These are phyloP conservation scores for Entosphenus tridentatus DNA, from an alignment of 2,113 vertebrate species.

Conservation along the genomic window DNA sequence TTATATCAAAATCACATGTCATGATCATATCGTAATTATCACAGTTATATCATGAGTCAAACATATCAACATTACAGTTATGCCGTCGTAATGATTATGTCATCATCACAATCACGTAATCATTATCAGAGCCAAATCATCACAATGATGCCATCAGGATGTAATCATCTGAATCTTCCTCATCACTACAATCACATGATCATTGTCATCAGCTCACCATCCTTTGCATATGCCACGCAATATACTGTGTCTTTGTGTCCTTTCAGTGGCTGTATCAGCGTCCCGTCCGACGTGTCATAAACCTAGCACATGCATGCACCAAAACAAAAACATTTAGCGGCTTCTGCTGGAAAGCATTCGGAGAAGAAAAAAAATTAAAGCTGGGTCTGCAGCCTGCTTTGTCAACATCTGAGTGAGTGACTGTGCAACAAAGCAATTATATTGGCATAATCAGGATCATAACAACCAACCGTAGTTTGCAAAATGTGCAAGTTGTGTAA, in stretches of 20 bases:
- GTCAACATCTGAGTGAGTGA: too few species aligned
- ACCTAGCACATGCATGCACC: conserved; percentile 28
- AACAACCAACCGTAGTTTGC: neutral
- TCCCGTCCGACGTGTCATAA: conserved; percentile 72
- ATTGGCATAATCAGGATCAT: conserved; percentile 1
- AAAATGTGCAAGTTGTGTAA: neutral
- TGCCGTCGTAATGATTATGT: neutral
- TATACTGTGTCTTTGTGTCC: conserved; percentile 87
- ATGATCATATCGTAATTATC: neutral
- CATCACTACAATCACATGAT: neutral
- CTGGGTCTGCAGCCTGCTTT: neutral
- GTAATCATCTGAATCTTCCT: too few species aligned
- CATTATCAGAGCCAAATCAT: too few species aligned
- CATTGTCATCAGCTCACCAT: conserved; percentile 30
- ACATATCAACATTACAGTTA: neutral
- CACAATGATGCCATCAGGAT: too few species aligned
- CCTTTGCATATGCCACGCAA: conserved; percentile 86
- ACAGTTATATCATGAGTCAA: too few species aligned
- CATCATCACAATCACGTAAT: neutral
- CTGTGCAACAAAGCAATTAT: neutral
- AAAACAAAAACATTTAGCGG: too few species aligned
- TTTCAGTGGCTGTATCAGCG: conserved; percentile 69
- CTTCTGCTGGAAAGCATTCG: too few species aligned
- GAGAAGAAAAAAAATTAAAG: too few species aligned
- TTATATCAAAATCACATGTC: too few species aligned